These are phyloP conservation scores for Gymnorhina tibicen DNA, from an alignment of 2,113 vertebrate species.

Conservation along the genomic window DNA sequence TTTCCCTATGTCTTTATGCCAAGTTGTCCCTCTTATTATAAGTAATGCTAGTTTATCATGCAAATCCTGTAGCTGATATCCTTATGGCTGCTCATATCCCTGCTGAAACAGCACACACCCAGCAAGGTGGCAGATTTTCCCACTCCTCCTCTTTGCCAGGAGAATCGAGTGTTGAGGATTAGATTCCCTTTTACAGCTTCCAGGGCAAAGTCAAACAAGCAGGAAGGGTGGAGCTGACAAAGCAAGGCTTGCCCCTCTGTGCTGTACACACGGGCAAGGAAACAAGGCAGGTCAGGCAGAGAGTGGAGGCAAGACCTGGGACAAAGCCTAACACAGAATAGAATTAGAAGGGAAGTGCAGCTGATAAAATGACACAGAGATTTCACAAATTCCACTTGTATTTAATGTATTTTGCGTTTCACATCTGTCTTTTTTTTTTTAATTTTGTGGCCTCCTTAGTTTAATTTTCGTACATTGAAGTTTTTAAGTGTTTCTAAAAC, in stretches of 20 bases:
- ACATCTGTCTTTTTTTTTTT: not conserved
- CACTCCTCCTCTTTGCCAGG: not conserved
- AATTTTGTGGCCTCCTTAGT: not conserved
- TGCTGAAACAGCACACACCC: not conserved
- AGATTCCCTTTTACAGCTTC: not conserved
- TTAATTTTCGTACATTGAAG: not conserved
- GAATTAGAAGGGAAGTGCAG: not conserved
- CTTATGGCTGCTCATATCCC: not conserved
- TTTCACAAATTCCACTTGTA: not conserved
- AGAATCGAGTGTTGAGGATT: not conserved
- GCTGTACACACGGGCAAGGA: not conserved
- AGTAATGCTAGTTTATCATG: not conserved
- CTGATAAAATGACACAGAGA: not conserved
- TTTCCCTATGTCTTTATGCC: not conserved
- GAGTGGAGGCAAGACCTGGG: not conserved
- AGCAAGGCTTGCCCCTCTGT: not conserved
- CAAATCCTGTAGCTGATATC: not conserved
- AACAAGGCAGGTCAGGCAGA: not conserved
- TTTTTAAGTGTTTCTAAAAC: not conserved
- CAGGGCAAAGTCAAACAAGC: not conserved
- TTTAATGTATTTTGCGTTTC: not conserved
- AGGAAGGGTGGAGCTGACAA: not conserved
- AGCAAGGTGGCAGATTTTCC: not conserved
- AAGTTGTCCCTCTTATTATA: not conserved
- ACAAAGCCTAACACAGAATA: not conserved